Evolutionary conservation across 2,797 vertebrate genomes (phyloP).

Genomic region (Parotocinclus haroldoi): DNA sequence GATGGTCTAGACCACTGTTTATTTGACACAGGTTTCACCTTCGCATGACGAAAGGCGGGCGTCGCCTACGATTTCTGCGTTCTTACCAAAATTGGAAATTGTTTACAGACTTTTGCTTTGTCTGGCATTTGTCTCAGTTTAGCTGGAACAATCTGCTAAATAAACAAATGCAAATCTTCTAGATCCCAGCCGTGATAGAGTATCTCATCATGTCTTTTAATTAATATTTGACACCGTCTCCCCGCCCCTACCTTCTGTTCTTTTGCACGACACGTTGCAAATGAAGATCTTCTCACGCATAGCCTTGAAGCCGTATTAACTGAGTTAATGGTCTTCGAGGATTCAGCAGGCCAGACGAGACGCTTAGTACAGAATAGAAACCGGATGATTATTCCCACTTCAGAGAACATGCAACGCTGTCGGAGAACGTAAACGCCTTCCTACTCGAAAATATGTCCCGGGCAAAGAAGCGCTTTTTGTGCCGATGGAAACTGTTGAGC

Average conservation of each 20-base stretch:
- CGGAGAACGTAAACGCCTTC: background rate
- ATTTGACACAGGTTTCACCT: too few species aligned
- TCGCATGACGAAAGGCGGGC: background rate
- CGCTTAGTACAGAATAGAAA: constrained; percentile 1
- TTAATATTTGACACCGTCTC: background rate
- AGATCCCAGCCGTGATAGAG: background rate
- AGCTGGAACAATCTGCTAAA: background rate
- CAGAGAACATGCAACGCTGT: constrained; percentile 12
- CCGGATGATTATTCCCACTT: constrained; percentile 22
- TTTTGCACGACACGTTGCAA: background rate
- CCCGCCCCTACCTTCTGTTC: background rate
- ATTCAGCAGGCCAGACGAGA: background rate
- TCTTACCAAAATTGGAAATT: too few species aligned
- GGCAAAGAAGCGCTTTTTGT: too few species aligned
- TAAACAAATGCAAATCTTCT: background rate
- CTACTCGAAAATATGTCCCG: background rate
- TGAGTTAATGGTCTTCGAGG: constrained; percentile 8
- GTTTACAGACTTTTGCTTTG: too few species aligned
- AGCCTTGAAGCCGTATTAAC: background rate
- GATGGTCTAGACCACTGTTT: background rate
- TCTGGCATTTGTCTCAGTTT: too few species aligned
- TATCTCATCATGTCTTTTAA: background rate
- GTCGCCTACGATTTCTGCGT: background rate
- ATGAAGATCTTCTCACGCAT: constrained; percentile 1
- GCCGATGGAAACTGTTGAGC: too few species aligned